Base-by-base conservation (phyloP, 2,888 invertebrate species). In the Pachymerium ferrugineum region DNA sequence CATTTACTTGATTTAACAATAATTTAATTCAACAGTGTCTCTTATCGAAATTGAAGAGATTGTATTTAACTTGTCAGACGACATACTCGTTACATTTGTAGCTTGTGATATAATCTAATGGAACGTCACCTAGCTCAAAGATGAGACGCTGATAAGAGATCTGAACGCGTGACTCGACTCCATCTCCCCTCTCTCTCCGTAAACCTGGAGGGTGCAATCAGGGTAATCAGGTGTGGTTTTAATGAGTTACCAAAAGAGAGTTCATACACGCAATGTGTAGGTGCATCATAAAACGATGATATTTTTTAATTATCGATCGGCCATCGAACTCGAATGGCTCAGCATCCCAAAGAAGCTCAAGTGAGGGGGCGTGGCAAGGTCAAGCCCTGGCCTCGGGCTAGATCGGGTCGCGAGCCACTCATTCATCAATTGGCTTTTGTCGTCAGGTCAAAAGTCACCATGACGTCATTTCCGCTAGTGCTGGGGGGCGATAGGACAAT, bases 351-450 rank as follows among this genome's bases (percentile, higher is more conserved):
- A 28, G 3, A 22, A 8, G 5, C 54, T 22, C 54, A 14, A 54
- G 25, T 6, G 10, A 54, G 10, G 25, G 10, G 54, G 54, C 25
- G 54, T 54, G 54, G 54, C 54, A 54, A 54, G 54, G 54, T 54
- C 54, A 54, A 22, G 54, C 54, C 54, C 54, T 25, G 5, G 54
- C 54, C 54, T 22, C 12, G 3, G 54, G 54, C 54, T 14, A 54
- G 54, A 54, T 54, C 54, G 25, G 54, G 54, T 54, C 54, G 54
- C 54, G 54, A 22, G 54, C 54, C 54, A 54, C 54, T 54, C 54
- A 54, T 54, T 28, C 22, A 54, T 54, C 54, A 47, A 47, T 47
- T 47, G 3, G 22, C 25, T 22, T 25, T 47, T 47, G 47, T 47
- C 47, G 47, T 47, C 19, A 22, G 54, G 47, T 47, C 47, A 22